A percentile compares a stretch with the other conserved stretches of the same genome.
phyloP scores from a whole-genome alignment of 1,140 invertebrate species.

The Aphis craccivora region DNA sequence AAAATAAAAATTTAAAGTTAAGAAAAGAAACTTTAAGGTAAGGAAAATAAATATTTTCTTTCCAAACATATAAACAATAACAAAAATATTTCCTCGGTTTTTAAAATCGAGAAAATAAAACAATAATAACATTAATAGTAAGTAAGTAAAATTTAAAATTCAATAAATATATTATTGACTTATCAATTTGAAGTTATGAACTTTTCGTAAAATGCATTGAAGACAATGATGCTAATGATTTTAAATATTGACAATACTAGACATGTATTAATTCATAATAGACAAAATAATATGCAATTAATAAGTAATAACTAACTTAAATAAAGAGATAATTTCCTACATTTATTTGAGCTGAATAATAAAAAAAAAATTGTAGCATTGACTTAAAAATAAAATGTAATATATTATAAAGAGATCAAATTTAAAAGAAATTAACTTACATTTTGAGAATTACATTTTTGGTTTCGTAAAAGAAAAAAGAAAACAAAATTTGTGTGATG shows the following conservation, averaged over 20 bases:
- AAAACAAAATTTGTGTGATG: conserved; percentile 36
- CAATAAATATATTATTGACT: not conserved
- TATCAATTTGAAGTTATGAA: not conserved
- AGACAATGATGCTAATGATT: not conserved
- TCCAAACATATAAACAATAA: not conserved
- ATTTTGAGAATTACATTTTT: conserved; percentile 27
- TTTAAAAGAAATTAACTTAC: conserved; percentile 18
- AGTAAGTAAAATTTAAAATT: not conserved
- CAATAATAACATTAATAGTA: not conserved
- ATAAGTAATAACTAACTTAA: not conserved
- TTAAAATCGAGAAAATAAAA: not conserved
- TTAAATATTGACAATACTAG: not conserved
- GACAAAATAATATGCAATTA: not conserved
- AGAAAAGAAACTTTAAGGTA: not conserved
- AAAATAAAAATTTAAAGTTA: not conserved
- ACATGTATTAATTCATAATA: not conserved
- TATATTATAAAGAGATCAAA: conserved; percentile 49
- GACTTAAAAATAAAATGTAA: conserved; percentile 42
- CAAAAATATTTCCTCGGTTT: not conserved
- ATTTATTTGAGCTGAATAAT: conserved; percentile 29
- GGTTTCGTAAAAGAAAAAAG: conserved; percentile 28
- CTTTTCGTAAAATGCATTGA: not conserved
- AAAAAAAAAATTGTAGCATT: conserved; percentile 17
- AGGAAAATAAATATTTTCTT: not conserved
- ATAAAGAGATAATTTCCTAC: not conserved